A percentile compares a stretch with the other conserved stretches of the same genome.
Conservation (phyloP, 1,140 invertebrate species). For the Rhysida immarginata region DNA sequence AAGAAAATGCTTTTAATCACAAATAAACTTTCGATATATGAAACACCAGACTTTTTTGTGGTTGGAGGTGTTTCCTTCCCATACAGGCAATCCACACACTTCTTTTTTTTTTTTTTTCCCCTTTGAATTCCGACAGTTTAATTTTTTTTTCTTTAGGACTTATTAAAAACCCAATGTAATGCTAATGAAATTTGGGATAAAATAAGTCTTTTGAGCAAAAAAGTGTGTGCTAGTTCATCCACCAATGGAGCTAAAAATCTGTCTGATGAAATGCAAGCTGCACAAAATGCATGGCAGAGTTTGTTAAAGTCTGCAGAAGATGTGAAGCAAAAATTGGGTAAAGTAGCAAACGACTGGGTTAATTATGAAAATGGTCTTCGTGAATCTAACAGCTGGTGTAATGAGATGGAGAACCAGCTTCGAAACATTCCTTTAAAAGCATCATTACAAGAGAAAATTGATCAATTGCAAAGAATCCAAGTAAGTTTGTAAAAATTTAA, state of each 20-base stretch:
- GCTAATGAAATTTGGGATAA: slow-evolving; percentile 53
- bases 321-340: slow-evolving; percentile 39
- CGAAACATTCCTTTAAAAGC: slow-evolving; percentile 68
- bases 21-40: too few relatives aligned
- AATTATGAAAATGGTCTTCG: slow-evolving; percentile 71
- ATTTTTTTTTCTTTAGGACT: slow-evolving; percentile 25
- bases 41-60: too few relatives aligned
- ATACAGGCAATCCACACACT: too few relatives aligned
- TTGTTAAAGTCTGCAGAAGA: slow-evolving; percentile 25
- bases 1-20: too few relatives aligned
- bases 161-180: slow-evolving; percentile 50
- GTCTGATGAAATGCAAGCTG: slow-evolving; percentile 50
- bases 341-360: slow-evolving; percentile 63
- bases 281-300: slow-evolving; percentile 39
- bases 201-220: slow-evolving; percentile 46
- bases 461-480: slow-evolving; percentile 52
- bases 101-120: neutral
- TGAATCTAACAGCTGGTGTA: slow-evolving; percentile 65
- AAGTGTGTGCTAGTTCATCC: slow-evolving; percentile 66
- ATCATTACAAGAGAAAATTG: slow-evolving; percentile 61
- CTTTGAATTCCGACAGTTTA: too few relatives aligned
- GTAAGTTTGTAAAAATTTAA: too few relatives aligned
- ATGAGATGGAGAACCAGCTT: slow-evolving; percentile 61
- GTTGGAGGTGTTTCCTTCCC: too few relatives aligned
- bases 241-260: neutral